Evolutionary conservation across 1,140 invertebrate species (phyloP).

Genomic region (Trialeurodes vaporariorum): DNA sequence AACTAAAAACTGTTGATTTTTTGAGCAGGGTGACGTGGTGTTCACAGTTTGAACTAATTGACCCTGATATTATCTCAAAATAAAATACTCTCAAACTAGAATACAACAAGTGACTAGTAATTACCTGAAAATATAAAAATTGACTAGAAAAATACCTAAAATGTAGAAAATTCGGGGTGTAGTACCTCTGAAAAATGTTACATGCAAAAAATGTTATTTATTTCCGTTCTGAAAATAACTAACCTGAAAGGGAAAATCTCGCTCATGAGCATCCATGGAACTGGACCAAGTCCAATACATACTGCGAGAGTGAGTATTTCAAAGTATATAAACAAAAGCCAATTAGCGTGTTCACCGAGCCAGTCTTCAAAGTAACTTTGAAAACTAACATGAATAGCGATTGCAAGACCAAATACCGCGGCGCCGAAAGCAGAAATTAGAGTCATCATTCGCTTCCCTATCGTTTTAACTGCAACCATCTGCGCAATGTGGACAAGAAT

Average conservation of each 20-base stretch:
- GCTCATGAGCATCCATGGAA: conserved; percentile 27
- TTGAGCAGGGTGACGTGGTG: no score
- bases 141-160: no score
- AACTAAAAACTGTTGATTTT: no score
- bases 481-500: conserved; percentile 29
- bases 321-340: conserved; percentile 22
- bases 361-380: conserved; percentile 13
- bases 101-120: no score
- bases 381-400: conserved; percentile 19
- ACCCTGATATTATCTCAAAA: no score
- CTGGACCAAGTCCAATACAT: conserved; percentile 21
- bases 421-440: conserved; percentile 23
- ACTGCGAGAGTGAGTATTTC: conserved; percentile 19
- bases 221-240: no score
- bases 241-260: conserved; percentile 28
- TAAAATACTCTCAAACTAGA: no score
- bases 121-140: no score
- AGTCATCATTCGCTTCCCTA: conserved; percentile 29
- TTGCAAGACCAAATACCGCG: conserved; percentile 13
- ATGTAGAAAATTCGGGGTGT: no score
- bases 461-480: conserved; percentile 41
- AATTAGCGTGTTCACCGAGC: background rate
- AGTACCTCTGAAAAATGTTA: no score
- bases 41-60: no score
- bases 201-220: no score